Base-by-base conservation (phyloP, 2,888 invertebrate genomes). In the Tenthredo notha region DNA sequence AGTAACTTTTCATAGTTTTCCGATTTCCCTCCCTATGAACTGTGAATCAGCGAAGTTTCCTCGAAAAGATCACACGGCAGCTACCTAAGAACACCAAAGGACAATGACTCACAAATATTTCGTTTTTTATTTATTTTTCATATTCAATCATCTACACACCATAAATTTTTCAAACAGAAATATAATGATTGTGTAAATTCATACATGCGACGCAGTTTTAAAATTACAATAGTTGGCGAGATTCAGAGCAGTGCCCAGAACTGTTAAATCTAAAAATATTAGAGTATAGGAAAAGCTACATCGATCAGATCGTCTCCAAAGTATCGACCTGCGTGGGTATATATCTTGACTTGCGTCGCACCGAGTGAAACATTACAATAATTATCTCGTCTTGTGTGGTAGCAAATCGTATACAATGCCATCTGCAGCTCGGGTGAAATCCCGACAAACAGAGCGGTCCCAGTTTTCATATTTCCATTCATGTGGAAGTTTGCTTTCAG, bases 351-450 rank as follows among this genome's bases (percentile, higher is more conserved):
- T 61, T 90, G 89, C 61, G 92, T 92, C n/a, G 94, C 94, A 47
- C 92, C 92, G 9, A 95, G 89, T 2, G 91, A 91, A 70, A 95
- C 90, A 0, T 93, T 93, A 87, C 95, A 95, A 25, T 92, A 90
- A 65, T 94, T 89, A 85, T 94, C 94, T 1, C 95, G 94, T 61
- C 95, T 92, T 40, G 94, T 91, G 84, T 95, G 92, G 89, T 95
- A 95, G 89, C 96, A 96, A 33, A 95, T 91, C 0, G 95, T 95
- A 91, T 95, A 95, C 21, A 96, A 89, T 7, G 95, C 94, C 92
- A 96, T 92, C 89, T 96, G 96, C 86, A 95, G 93, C 88, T 96
- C 96, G 0, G 96, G 96, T 87, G 95, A 94, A 0, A 94, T 94
- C 4, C 94, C 94, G 29, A 94, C 90, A 87, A 94, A 94, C 91